Base-by-base conservation (phyloP, 2,797 vertebrate species). In the Tiaroga cobitis region DNA sequence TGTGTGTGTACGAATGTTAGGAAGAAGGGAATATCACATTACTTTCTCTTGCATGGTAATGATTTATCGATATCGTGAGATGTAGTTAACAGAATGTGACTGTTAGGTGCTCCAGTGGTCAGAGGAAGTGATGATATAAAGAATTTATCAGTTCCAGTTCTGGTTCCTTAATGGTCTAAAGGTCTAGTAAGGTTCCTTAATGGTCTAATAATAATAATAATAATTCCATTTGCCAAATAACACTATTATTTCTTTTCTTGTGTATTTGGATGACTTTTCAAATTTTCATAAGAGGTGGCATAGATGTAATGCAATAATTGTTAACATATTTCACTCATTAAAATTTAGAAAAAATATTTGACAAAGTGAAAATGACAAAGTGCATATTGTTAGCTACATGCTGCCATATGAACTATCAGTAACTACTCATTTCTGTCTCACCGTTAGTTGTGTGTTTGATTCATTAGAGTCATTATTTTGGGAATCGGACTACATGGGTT, bases 21-120 rank as follows among this genome's bases (percentile, higher is more conserved):
- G 70, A 59, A 68, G 59, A 46, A 37, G 49, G 80, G 63, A 82
- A 78, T 86, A 83, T 86, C 81, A 0, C 34, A 63, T 86, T 86
- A 76, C 84, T 19, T 51, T 75, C 9, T n/a, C 29, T 68, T 37
- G n/a, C 69, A 70, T 34, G 24, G 15, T 79, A 80, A 85, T 82
- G 39, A 69, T 11, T 39, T 49, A 41, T 39, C 82, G 51, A 46
- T 24, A 74, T 5, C 74, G 81, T 16, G 68, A 73, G 63, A 85
- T 74, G 13, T 32, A 87, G 54, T 76, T 70, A 81, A 84, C 68
- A 65, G 32, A 69, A 85, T 54, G 1, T 43, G 24, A 67, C 43
- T 39, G 39, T 61, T 63, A 13, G 15, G 65, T 46, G 59, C 18
- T 65, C 26, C 24, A 46, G 29, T 68, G 21, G 5, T 80, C 21